Evolutionary conservation across 2,797 vertebrate genomes (phyloP), one percentile per base, ranked within the genome.

Genomic region (Tokudaia muenninki): DNA sequence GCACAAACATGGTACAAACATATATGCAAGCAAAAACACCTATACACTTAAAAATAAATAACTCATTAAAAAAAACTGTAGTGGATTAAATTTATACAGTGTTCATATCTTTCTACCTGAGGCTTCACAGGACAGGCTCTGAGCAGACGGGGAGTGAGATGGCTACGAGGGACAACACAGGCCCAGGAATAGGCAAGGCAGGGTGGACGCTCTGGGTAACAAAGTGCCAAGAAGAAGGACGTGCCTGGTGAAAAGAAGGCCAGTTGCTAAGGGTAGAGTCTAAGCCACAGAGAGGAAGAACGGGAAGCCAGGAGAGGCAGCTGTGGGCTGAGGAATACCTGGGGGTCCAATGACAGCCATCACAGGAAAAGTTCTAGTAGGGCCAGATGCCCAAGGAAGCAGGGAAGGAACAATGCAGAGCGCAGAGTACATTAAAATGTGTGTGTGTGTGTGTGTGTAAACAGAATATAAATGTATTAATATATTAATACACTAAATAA

Each of bases 371-470:
- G 14, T 87, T 83, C 34, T 88, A 61, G 21, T 6, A 12, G 1
- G n/a, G 41, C 67, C 65, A 95, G 61, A 91, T 14, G 37, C 29
- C 47, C 22, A 70, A 74, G 74, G 31, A 34, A 79, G 14, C 59
- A 9, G 75, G 19, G 34, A 77, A 65, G 37, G 22, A 61, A 96
- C 86, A 96, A 63, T 44, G 63, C 14, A 37, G 52, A 92, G 52
- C 55, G 21, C 4, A 78, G 67, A 63, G 29, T 70, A 91, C 26
- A 78, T 37, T 94, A 72, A 97, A 91, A 70, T 21, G 91, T 14
- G 31, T 13, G 29, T 65, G 63, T 65, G 61, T 63, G 26, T 13
- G 13, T 31, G 29, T 65, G 12, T 24, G 9, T 24, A 24, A 22
- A 24, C 8, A 50, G 52, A 52, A 24, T 61, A 59, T 22, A 63